These are phyloP conservation scores for Drosophila paramelanica DNA, from an alignment of 2,888 invertebrate species.

Conservation along the genomic window DNA sequence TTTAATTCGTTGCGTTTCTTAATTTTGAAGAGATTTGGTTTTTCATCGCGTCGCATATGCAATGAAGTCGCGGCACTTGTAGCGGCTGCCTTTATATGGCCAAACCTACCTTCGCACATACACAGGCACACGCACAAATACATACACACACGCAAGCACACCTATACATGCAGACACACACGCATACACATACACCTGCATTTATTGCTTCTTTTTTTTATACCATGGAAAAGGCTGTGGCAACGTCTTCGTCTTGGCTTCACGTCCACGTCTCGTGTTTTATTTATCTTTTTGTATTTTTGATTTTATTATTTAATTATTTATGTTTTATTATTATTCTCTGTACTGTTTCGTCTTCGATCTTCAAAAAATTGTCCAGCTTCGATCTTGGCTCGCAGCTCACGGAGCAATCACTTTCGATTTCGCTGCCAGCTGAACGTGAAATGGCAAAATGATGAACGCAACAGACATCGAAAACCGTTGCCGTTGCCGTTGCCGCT, in stretches of 20 bases:
- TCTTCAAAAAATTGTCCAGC: constrained; percentile 35
- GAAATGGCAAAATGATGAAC: constrained; percentile 84
- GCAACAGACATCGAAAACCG: constrained; percentile 80
- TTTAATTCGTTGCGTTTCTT: neutral
- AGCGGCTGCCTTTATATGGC: constrained; percentile 58
- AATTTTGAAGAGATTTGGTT: constrained; percentile 29
- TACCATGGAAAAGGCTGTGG: constrained; percentile 39
- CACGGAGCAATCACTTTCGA: constrained; percentile 83
- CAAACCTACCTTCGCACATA: constrained; percentile 29
- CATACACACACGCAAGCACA: constrained; percentile 4
- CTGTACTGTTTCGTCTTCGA: constrained; percentile 19
- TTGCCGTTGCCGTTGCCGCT: constrained; percentile 46
- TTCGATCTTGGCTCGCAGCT: constrained; percentile 69
- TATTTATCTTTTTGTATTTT: constrained; percentile 1
- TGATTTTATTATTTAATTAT: neutral
- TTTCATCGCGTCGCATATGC: constrained; percentile 48
- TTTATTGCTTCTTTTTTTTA: constrained; percentile 19
- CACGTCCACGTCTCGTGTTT: constrained; percentile 5
- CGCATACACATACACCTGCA: constrained; percentile 1
- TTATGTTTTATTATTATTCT: constrained; percentile 14
- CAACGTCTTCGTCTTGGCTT: constrained; percentile 17
- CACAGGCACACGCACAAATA: constrained; percentile 12
- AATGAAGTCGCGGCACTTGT: constrained; percentile 64
- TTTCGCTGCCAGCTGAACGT: constrained; percentile 84
- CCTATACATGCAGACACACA: neutral